These are phyloP conservation scores for Phrynosoma blainvillii DNA, from an alignment of 2,113 vertebrate genomes.

Conservation along the genomic window DNA sequence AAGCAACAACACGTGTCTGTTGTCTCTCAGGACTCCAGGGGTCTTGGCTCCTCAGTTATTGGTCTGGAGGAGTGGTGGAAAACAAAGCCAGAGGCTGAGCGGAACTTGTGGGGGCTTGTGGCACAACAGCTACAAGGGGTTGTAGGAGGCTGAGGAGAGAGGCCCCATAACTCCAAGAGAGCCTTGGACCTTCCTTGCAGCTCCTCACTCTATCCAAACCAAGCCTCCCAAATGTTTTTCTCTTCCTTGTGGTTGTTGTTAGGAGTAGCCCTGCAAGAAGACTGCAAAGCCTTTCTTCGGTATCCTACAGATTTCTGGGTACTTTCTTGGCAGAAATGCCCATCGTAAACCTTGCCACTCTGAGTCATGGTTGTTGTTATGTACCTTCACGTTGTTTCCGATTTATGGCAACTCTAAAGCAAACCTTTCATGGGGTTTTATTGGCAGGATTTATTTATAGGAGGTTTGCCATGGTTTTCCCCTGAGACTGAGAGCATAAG, in stretches of 20 bases:
- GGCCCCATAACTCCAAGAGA: not conserved
- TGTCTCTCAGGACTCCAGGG: not conserved
- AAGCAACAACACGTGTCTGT: too few species aligned
- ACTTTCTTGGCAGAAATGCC: not conserved
- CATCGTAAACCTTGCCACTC: not conserved
- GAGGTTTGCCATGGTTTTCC: too few species aligned
- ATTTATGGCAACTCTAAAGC: too few species aligned
- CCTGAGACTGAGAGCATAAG: too few species aligned
- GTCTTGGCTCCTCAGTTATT: not conserved
- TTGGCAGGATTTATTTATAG: too few species aligned
- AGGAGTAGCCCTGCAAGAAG: constrained; percentile 6
- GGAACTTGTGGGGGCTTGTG: not conserved
- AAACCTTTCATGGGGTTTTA: too few species aligned
- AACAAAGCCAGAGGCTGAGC: not conserved
- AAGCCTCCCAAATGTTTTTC: not conserved
- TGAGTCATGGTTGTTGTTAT: not conserved
- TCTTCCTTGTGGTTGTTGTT: not conserved
- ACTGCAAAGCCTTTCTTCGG: not conserved
- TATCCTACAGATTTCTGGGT: not conserved
- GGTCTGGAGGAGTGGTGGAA: not conserved
- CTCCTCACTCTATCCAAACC: not conserved
- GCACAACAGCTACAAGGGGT: too few species aligned
- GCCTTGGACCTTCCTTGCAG: not conserved
- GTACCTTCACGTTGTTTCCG: too few species aligned
- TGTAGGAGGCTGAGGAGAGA: not conserved